Evolutionary conservation across 1,140 invertebrate genomes (phyloP).

Genomic region (Amyelois transitella): DNA sequence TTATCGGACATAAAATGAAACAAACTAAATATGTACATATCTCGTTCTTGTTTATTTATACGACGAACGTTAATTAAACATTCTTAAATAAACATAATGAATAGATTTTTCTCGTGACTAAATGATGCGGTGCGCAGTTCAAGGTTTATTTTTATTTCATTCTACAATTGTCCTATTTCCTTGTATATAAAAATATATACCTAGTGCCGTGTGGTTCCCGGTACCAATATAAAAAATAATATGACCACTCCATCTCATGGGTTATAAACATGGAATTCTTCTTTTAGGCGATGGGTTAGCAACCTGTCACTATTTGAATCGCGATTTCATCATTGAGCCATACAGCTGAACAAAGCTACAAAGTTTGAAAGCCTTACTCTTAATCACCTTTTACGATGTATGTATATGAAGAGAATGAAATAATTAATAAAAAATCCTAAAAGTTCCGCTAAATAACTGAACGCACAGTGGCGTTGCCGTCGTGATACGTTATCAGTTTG

Average conservation of each 20-base stretch:
- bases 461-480: background rate
- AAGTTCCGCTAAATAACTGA: background rate
- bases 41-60: background rate
- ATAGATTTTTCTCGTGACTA: background rate
- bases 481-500: background rate
- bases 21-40: too few species aligned
- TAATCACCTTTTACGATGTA: background rate
- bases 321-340: too few species aligned
- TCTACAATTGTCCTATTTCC: background rate
- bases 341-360: too few species aligned
- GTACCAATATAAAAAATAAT: too few species aligned
- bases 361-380: background rate
- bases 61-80: background rate
- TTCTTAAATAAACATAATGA: background rate
- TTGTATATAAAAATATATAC: background rate
- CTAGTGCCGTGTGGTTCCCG: too few species aligned
- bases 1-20: too few species aligned
- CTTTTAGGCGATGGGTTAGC: too few species aligned
- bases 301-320: too few species aligned
- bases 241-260: background rate
- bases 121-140: background rate
- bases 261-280: background rate
- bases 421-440: background rate
- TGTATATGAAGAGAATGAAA: background rate
- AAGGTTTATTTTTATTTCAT: background rate